A percentile compares a stretch with the other conserved stretches of the same genome.
Evolutionary conservation across 2,113 vertebrate species (phyloP).

Genomic region (Phoenicopterus ruber): DNA sequence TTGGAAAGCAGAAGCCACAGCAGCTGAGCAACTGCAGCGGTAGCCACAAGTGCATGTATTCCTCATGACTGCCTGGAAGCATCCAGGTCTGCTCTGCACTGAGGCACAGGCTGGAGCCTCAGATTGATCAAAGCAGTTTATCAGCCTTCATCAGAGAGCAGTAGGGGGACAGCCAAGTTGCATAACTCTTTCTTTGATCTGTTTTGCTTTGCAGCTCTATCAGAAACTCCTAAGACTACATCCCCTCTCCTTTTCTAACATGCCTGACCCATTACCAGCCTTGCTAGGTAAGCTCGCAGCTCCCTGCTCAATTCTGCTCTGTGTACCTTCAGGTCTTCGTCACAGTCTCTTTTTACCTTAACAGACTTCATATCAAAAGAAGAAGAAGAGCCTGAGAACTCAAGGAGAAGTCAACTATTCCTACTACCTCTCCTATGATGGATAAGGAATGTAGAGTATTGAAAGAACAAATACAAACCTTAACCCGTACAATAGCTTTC

Average conservation of each 20-base stretch:
- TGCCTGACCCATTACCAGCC: not conserved
- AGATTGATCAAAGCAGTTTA: not conserved
- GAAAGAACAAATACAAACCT: not conserved
- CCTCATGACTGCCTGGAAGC: not conserved
- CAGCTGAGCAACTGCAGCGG: not conserved
- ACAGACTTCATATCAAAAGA: not conserved
- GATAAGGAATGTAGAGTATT: not conserved
- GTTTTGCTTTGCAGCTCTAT: not conserved
- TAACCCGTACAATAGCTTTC: not conserved
- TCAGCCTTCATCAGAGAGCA: not conserved
- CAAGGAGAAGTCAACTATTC: not conserved
- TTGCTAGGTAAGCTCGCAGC: not conserved
- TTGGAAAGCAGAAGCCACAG: not conserved
- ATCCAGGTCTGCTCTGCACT: not conserved
- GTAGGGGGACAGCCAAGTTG: fast-evolving
- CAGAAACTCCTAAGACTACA: not conserved
- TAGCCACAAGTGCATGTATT: not conserved
- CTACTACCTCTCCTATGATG: not conserved
- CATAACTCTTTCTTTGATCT: not conserved
- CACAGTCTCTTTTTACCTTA: not conserved
- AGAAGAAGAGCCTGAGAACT: not conserved
- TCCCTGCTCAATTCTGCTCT: not conserved
- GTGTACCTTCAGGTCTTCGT: not conserved
- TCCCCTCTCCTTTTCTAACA: not conserved
- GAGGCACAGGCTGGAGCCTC: not conserved